Evolutionary conservation across 2,888 invertebrate species (phyloP).

Genomic region (Acrocera orbiculus): DNA sequence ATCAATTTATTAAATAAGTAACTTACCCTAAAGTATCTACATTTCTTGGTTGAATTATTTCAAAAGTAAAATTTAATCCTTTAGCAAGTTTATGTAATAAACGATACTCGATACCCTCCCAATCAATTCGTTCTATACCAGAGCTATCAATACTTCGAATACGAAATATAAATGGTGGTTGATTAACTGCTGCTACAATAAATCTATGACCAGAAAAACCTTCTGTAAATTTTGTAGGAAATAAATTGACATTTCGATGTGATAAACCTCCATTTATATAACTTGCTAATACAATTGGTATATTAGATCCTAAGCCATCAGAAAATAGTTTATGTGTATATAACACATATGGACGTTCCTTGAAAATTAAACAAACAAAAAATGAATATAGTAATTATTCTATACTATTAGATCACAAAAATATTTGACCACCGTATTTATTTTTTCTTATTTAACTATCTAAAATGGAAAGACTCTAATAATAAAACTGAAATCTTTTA

Average conservation of each 20-base stretch:
- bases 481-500: too few species aligned
- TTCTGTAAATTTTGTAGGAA: conserved; percentile 45
- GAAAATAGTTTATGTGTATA: conserved; percentile 57
- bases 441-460: too few species aligned
- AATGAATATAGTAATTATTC: neutral
- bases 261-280: conserved; percentile 50
- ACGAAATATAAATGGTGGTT: conserved; percentile 55
- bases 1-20: conserved; percentile 1
- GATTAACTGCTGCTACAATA: conserved; percentile 46
- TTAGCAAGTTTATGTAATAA: conserved; percentile 42
- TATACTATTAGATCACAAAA: too few species aligned
- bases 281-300: conserved; percentile 47
- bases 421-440: too few species aligned
- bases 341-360: conserved; percentile 53
- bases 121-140: conserved; percentile 19
- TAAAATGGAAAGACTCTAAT: too few species aligned
- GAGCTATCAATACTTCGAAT: conserved; percentile 18
- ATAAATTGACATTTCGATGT: conserved; percentile 42
- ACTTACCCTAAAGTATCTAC: conserved; percentile 32
- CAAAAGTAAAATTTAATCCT: conserved; percentile 53
- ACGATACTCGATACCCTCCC: conserved; percentile 60
- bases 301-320: conserved; percentile 55
- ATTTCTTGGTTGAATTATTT: conserved; percentile 43
- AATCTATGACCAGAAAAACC: conserved; percentile 64
- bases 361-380: conserved; percentile 9